phyloP scores from a whole-genome alignment of 2,888 invertebrate genomes.

The Limnephilus marmoratus region DNA sequence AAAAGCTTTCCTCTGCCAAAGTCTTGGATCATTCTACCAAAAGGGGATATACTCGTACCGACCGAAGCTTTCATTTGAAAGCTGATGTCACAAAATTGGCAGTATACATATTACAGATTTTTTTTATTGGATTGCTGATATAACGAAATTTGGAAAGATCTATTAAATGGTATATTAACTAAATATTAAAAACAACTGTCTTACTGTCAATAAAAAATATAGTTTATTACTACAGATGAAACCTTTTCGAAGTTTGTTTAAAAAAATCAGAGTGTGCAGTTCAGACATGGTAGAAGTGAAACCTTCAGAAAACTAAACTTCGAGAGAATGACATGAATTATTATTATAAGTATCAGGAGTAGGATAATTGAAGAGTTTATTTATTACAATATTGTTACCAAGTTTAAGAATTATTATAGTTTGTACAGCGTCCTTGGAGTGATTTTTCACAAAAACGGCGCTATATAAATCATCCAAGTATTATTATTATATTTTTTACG shows the following conservation, averaged over 20 bases:
- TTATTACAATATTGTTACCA: too few species aligned
- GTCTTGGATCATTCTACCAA: neutral
- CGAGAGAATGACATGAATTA: too few species aligned
- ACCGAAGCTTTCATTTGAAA: neutral
- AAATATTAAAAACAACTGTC: neutral
- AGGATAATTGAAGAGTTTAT: too few species aligned
- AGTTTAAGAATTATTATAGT: too few species aligned
- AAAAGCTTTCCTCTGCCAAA: slow-evolving; percentile 19
- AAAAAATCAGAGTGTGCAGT: neutral
- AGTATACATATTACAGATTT: neutral
- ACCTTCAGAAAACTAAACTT: too few species aligned
- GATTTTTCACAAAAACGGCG: too few species aligned
- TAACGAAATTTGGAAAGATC: neutral
- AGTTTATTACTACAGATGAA: neutral
- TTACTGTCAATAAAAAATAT: neutral
- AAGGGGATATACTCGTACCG: neutral
- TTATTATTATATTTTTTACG: too few species aligned
- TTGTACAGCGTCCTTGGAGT: too few species aligned
- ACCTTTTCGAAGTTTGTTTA: neutral
- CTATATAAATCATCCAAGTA: too few species aligned
- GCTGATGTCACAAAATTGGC: neutral
- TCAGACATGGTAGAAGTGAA: too few species aligned
- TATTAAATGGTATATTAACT: neutral
- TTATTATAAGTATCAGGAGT: too few species aligned
- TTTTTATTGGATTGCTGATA: neutral